Conservation (phyloP, 1,140 invertebrate species). For the Trypoxylus dichotomus region DNA sequence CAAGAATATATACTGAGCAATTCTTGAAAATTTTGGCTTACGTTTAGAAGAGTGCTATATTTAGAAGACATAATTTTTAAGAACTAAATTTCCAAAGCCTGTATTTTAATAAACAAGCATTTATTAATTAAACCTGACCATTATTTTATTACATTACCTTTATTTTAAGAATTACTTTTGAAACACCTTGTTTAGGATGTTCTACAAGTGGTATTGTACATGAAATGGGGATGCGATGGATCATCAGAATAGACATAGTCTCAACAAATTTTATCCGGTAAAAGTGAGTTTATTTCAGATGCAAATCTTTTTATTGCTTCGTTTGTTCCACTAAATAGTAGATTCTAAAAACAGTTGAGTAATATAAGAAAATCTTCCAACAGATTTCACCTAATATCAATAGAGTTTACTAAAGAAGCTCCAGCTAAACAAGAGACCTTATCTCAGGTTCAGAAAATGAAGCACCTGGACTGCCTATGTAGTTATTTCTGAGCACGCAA, state of each 20-base stretch:
- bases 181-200: too few relatives aligned
- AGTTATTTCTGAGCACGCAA: background rate
- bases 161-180: too few relatives aligned
- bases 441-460: background rate
- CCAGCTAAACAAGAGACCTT: background rate
- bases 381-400: background rate
- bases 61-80: too few relatives aligned
- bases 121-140: too few relatives aligned
- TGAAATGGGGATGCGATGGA: conserved; percentile 6
- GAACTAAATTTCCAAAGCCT: too few relatives aligned
- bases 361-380: conserved; percentile 18
- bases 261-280: too few relatives aligned
- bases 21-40: too few relatives aligned
- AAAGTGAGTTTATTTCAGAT: background rate
- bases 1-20: too few relatives aligned
- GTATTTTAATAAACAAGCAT: too few relatives aligned
- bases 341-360: conserved; percentile 5
- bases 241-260: conserved; percentile 1
- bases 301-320: conserved; percentile 16
- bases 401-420: conserved; percentile 20
- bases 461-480: background rate
- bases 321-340: background rate
- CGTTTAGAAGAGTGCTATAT: too few relatives aligned
- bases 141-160: too few relatives aligned
- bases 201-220: conserved; percentile 1